phyloP scores from a whole-genome alignment of 2,888 invertebrate species.

The Drosophila villosipedis region DNA sequence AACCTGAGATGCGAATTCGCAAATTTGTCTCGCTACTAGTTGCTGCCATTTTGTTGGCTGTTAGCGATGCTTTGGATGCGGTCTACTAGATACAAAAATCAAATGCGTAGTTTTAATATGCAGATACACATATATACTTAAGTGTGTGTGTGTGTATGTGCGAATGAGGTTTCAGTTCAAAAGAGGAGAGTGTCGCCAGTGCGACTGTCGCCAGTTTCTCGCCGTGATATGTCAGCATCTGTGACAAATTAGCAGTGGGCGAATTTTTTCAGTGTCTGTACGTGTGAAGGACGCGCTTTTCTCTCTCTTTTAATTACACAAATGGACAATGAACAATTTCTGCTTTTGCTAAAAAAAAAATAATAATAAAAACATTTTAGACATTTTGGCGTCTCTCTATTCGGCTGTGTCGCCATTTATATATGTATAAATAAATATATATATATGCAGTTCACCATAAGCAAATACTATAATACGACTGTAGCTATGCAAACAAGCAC shows the following conservation, averaged over 20 bases:
- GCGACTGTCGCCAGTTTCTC: constrained; percentile 64
- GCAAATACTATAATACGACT: constrained; percentile 36
- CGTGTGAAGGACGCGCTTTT: constrained; percentile 40
- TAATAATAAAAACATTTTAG: constrained; percentile 37
- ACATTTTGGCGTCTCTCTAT: constrained; percentile 49
- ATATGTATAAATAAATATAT: neutral
- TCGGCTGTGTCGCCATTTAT: constrained; percentile 5
- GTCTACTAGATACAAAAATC: constrained; percentile 13
- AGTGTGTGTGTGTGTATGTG: neutral
- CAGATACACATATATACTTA: neutral
- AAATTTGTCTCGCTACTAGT: constrained; percentile 35
- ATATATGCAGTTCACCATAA: constrained; percentile 20
- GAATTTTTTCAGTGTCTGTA: neutral
- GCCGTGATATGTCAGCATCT: constrained; percentile 37
- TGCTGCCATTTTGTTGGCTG: constrained; percentile 18
- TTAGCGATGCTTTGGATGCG: constrained; percentile 18
- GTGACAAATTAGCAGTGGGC: constrained; percentile 56
- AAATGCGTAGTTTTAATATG: constrained; percentile 17
- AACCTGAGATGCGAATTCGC: constrained; percentile 15
- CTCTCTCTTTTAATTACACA: constrained; percentile 70
- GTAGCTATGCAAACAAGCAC: constrained; percentile 79
- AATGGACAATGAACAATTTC: constrained; percentile 64
- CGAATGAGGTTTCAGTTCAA: constrained; percentile 55
- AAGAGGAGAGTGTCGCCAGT: constrained; percentile 74
- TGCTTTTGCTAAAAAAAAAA: constrained; percentile 33